Base-by-base conservation (phyloP, 2,888 invertebrate genomes). In the Caenorhabditis sulstoni region DNA sequence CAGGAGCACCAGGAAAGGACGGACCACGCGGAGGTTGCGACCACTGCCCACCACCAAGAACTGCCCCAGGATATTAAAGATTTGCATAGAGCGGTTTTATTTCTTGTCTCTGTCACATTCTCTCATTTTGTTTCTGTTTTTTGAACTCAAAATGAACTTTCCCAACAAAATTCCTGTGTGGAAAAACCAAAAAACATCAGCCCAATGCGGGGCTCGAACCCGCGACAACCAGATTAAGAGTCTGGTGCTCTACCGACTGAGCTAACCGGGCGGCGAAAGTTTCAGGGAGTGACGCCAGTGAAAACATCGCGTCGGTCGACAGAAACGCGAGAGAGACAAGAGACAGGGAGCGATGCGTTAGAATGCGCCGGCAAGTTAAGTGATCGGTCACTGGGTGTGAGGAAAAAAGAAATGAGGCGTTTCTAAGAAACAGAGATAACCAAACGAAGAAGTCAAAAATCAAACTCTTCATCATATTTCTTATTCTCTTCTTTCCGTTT, bases 241-340 rank as follows among this genome's bases (percentile, higher is more conserved):
- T 87, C 86, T 87, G 87, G 87, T 87, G 87, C 87, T 87, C 87
- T 87, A 87, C 87, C 87, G 87, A 87, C 87, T 87, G 86, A 87
- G 87, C 87, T 87, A 87, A 87, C 87, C 86, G 86, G 86, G 84
- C 86, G 64, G 73, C 70, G 37, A 53, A 39, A 37, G 53, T 22
- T 9, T 8, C 5, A 53, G 61, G 22, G 18, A 59, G 20, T 12
- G 44, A 52, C 20, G 59, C 35, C 14, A 35, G n/a, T 22, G 3
- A 59, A n/a, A 66, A 55, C 55, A 14, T 35, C 14, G 16, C 45
- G n/a, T n/a, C 29, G 52, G 52, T 7, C 29, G 18, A 49, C 5
- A 49, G 49, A 49, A 8, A 16, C 16, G 49, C 49, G 16, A 41
- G 11, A 41, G 41, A 41, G 11, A 41, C 41, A 11, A 41, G 7